A percentile compares a stretch with the other conserved stretches of the same genome.
Conservation (phyloP, 1,140 invertebrate genomes). For the Trypoxylus dichotomus region DNA sequence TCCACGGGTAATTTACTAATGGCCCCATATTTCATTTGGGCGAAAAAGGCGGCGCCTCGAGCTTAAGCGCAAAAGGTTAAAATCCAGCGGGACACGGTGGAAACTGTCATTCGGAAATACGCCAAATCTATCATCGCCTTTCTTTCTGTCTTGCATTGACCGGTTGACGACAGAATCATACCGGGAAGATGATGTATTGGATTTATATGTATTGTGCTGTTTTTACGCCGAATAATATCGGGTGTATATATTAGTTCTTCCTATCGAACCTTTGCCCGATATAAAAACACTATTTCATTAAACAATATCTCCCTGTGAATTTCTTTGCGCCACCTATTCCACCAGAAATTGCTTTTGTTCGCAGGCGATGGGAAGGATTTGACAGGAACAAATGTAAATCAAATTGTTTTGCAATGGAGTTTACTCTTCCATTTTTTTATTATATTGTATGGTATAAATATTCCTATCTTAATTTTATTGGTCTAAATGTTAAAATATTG, state of each 20-base stretch:
- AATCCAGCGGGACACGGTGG: conserved; percentile 10
- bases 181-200: conserved; percentile 16
- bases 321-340: background rate
- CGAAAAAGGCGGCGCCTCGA: background rate
- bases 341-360: background rate
- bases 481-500: too few relatives aligned
- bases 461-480: too few relatives aligned
- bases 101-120: conserved; percentile 14
- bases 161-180: conserved; percentile 15
- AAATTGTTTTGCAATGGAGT: too few relatives aligned
- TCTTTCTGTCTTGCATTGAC: conserved; percentile 15
- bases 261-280: background rate
- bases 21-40: conserved; percentile 8
- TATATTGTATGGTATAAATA: too few relatives aligned
- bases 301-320: background rate
- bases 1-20: conserved; percentile 24
- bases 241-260: conserved; percentile 11
- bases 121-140: conserved; percentile 21
- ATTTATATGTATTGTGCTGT: conserved; percentile 6
- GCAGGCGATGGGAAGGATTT: too few relatives aligned
- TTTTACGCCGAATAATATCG: background rate
- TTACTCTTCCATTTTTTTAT: too few relatives aligned
- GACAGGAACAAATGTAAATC: too few relatives aligned
- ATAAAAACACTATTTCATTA: conserved; percentile 16
- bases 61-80: conserved; percentile 16